phyloP scores from a whole-genome alignment of 2,113 vertebrate genomes.

The Sus scrofa region T2T-Sscrofa CM000815.6:107340501-107341000 shows the following conservation, averaged over 20 bases:
- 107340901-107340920: conserved; percentile 39
- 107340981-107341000: background rate
- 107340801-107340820: background rate
- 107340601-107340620: background rate
- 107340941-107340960: background rate
- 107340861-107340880: background rate
- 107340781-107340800: background rate
- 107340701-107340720: background rate
- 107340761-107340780: conserved; percentile 37
- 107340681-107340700: background rate
- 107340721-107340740: background rate
- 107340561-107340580: background rate
- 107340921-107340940: background rate
- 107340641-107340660: background rate
- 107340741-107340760: conserved; percentile 34
- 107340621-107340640: conserved; percentile 9
- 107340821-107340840: background rate
- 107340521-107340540: conserved; percentile 32
- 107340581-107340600: background rate
- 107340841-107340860: background rate
- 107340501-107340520: background rate
- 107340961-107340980: background rate
- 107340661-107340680: background rate
- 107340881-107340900: background rate
- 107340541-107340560: background rate